Conservation (phyloP, 2,888 invertebrate genomes). For the Scelioninae gen. 1 region DNA sequence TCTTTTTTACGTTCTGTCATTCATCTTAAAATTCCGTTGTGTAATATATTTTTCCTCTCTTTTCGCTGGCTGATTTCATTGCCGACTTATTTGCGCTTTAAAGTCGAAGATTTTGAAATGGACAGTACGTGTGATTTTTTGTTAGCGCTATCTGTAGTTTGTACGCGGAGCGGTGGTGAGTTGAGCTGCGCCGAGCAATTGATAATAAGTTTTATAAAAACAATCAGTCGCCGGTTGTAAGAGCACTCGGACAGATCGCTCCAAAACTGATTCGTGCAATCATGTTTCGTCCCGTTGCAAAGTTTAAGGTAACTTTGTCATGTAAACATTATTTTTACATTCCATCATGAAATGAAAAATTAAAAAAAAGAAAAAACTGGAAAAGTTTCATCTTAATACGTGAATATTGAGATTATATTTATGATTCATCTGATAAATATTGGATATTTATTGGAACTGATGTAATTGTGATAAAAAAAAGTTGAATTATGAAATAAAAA, state of each 20-base stretch:
- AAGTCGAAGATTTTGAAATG: neutral
- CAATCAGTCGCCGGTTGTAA: conserved; percentile 43
- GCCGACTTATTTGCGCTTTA: neutral
- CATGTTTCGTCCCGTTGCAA: conserved; percentile 58
- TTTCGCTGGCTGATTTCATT: neutral
- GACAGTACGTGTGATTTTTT: conserved; percentile 2
- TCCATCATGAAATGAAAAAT: too few species aligned
- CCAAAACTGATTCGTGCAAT: conserved; percentile 2
- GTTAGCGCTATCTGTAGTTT: conserved; percentile 18
- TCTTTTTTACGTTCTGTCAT: too few species aligned
- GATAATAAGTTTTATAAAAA: too few species aligned
- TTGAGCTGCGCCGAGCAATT: conserved; percentile 12
- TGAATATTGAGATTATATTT: too few species aligned
- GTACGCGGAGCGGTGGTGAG: conserved; percentile 3
- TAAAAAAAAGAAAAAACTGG: too few species aligned
- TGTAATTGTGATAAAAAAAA: neutral
- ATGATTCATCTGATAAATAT: too few species aligned
- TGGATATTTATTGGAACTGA: neutral
- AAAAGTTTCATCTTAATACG: too few species aligned
- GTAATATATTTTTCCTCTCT: neutral
- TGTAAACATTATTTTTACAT: conserved; percentile 3
- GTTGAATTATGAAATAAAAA: neutral
- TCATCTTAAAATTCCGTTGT: too few species aligned
- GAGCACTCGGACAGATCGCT: conserved; percentile 36
- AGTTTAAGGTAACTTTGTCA: conserved; percentile 54